Evolutionary conservation across 2,888 invertebrate genomes (phyloP), one percentile per base, ranked within the genome.

Genomic region (Pinctada fucata): DNA sequence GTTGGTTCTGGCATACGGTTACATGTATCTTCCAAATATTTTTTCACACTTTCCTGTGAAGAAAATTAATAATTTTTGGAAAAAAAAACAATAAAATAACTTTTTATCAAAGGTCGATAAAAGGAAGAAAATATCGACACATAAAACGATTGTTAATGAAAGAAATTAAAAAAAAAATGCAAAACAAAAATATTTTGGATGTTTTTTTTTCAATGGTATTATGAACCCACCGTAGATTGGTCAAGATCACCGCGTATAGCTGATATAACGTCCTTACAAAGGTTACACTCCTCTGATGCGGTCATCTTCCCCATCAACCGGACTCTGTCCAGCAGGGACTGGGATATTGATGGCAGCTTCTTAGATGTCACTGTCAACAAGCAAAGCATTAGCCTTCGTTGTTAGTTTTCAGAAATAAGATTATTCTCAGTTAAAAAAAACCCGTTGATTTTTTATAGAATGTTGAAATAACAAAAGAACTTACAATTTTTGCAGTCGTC

Each of bases 401-500:
- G n/a, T n/a, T n/a, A n/a, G n/a, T n/a, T 31, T 31, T 31, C 31
- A 31, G 31, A 1, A 31, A 31, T 31, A 31, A 31, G 31, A 31
- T 31, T 31, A 1, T 31, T 31, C 31, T 31, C 31, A 1, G 31
- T 1, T 31, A 1, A 31, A 31, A 31, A 31, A 31, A 1, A 0
- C 31, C 31, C 1, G 31, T 1, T 31, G 31, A 31, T 31, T n/a
- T n/a, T n/a, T n/a, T n/a, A n/a, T n/a, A n/a, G n/a, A n/a, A n/a
- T n/a, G 1, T 31, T 31, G 31, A 31, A 31, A 31, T 31, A 31
- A 31, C 31, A 31, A 31, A 31, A 31, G 31, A 2, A 63, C 3
- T 8, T 79, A 79, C 79, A 69, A 68, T 79, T 77, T 67, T 77
- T 72, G 50, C 79, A 79, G 4, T 79, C 79, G 4, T 79, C 79